Evolutionary conservation across 1,140 invertebrate species (phyloP), one percentile per base, ranked within the genome.

Genomic region (Lycorma delicatula): DNA sequence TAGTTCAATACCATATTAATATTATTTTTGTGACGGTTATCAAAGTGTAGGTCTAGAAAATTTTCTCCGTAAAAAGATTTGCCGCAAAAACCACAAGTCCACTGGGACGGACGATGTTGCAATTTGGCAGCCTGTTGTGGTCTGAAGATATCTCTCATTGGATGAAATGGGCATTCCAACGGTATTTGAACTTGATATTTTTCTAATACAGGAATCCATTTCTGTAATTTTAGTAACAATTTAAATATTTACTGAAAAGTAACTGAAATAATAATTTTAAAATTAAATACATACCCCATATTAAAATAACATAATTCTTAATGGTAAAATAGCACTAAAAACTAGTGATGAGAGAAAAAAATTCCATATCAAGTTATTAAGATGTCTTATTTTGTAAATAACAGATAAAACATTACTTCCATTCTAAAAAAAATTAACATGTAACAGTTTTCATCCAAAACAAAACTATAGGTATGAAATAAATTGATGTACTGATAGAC

Each of bases 21-120:
- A 69, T 87, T 79, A 67, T 83, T 83, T 72, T 84, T 83, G 74
- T 97, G 93, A 65, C 88, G 82, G 72, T 86, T 87, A 75, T 92
- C 89, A 77, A 95, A 93, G 72, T 97, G 93, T 56, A 81, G 77
- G 71, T 94, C 92, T 60, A 97, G 75, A 72, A 87, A 87, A 71
- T 85, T 82, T 70, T 95, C 91, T 66, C 89, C 85, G 70, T 89
- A 86, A 72, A 97, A 96, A 28, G 86, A 88, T 75, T 95, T 93
- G 53, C 92, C 92, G 75, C 93, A 96, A 57, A 91, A 81, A 31
- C 87, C 83, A 70, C 93, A 97, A 1, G 85, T 88, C 91, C 91
- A 95, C 70, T 90, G 88, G 9, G 86, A 89, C 1, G 87, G 81
- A 54, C 87, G 78, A 73, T 88, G 83, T 66, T 89, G 85, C 61